Percentiles rank a stretch among this genome's conserved stretches.
Evolutionary conservation across 2,888 invertebrate genomes (phyloP).

Genomic region (Bursaphelenchus okinawaensis): DNA sequence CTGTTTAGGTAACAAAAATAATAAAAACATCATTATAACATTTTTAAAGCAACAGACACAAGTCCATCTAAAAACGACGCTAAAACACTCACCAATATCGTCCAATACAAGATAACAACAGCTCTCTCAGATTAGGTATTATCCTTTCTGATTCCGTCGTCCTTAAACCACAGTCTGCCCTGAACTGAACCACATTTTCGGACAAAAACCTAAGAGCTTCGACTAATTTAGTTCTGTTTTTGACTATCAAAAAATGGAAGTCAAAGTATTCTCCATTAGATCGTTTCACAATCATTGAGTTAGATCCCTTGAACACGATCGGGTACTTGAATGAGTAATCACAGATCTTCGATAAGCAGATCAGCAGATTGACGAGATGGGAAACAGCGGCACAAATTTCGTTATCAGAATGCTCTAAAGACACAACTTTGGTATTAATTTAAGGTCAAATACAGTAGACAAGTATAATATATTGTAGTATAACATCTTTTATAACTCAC

Average conservation of each 20-base stretch:
- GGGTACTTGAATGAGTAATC: slow-evolving; percentile 80
- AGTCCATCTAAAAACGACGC: too few relatives aligned
- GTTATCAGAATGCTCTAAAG: slow-evolving; percentile 66
- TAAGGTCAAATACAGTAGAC: background rate
- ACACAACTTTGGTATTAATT: too few relatives aligned
- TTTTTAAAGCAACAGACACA: too few relatives aligned
- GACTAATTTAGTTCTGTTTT: background rate
- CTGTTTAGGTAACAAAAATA: too few relatives aligned
- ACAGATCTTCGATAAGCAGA: slow-evolving; percentile 75
- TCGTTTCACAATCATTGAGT: slow-evolving; percentile 71
- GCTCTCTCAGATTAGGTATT: slow-evolving; percentile 22
- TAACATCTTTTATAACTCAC: slow-evolving; percentile 17
- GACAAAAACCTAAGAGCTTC: slow-evolving; percentile 29
- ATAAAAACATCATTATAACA: too few relatives aligned
- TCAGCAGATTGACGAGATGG: slow-evolving; percentile 75
- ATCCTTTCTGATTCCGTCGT: slow-evolving; percentile 32
- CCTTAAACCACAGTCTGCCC: slow-evolving; percentile 39
- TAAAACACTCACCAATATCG: slow-evolving; percentile 8
- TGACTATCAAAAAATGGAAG: background rate
- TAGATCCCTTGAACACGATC: slow-evolving; percentile 77
- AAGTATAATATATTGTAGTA: too few relatives aligned
- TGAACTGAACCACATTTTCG: slow-evolving; percentile 83
- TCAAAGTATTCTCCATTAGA: slow-evolving; percentile 64
- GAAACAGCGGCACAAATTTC: slow-evolving; percentile 80
- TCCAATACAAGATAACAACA: slow-evolving; percentile 22